A percentile compares a stretch with the other conserved stretches of the same genome.
Conservation (phyloP, 1,140 invertebrate species). For the Philotrypesis tridentata region DNA sequence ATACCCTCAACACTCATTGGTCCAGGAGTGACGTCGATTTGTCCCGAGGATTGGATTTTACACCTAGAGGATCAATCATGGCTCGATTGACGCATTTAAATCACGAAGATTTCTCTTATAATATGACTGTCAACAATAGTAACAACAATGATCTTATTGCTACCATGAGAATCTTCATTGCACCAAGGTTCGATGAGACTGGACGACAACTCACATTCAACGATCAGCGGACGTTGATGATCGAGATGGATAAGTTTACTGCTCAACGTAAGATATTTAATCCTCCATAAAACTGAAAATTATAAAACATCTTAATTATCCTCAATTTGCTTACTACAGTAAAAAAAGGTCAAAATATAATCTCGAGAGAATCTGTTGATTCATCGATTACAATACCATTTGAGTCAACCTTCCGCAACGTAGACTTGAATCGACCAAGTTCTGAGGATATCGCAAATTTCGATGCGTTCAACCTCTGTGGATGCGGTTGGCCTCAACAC, state of each 20-base stretch:
- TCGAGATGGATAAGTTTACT: slow-evolving; percentile 82
- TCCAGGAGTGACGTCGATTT: slow-evolving; percentile 84
- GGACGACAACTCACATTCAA: slow-evolving; percentile 78
- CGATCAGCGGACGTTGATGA: slow-evolving; percentile 81
- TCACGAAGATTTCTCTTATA: slow-evolving; percentile 79
- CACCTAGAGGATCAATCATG: slow-evolving; percentile 80
- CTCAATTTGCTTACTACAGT: slow-evolving; percentile 64
- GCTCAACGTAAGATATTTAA: not conserved
- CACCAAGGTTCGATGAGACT: slow-evolving; percentile 81
- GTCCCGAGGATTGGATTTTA: slow-evolving; percentile 84
- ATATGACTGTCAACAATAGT: slow-evolving; percentile 79
- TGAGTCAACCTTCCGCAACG: slow-evolving; percentile 78
- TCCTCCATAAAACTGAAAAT: not conserved
- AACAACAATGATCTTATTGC: slow-evolving; percentile 75
- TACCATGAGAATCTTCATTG: slow-evolving; percentile 86
- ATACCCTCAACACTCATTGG: slow-evolving; percentile 78
- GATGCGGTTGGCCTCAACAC: slow-evolving; percentile 91
- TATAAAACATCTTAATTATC: not conserved
- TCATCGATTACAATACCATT: slow-evolving; percentile 81
- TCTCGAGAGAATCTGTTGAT: slow-evolving; percentile 74
- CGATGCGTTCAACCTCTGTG: slow-evolving; percentile 68
- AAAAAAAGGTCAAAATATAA: slow-evolving; percentile 74
- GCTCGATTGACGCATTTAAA: slow-evolving; percentile 84
- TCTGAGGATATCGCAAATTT: slow-evolving; percentile 49
- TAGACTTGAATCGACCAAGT: slow-evolving; percentile 68